Evolutionary conservation across 2,797 vertebrate genomes (phyloP).

Genomic region (Hemitrygon akajei): DNA sequence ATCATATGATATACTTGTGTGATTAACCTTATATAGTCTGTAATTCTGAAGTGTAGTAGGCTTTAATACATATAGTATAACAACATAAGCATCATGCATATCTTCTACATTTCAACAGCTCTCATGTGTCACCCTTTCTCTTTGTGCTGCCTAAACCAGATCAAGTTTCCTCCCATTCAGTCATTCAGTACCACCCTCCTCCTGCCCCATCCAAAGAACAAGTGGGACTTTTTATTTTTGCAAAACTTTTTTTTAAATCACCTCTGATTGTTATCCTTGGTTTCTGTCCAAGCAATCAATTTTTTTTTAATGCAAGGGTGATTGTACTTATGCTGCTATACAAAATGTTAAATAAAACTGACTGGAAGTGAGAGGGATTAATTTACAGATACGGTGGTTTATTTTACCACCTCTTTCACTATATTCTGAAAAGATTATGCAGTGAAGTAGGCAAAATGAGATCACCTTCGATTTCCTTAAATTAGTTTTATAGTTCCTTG

Average conservation of each 20-base stretch:
- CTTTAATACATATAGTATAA: background rate
- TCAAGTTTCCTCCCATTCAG: slow-evolving; percentile 26
- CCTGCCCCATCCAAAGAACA: background rate
- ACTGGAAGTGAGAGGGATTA: background rate
- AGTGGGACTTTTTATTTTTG: slow-evolving; percentile 28
- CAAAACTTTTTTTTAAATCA: background rate
- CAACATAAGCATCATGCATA: background rate
- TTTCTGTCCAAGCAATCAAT: slow-evolving; percentile 29
- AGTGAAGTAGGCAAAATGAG: background rate
- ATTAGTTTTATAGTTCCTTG: background rate
- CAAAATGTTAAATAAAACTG: slow-evolving; percentile 27
- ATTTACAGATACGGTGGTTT: slow-evolving; percentile 3
- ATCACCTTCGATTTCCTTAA: background rate
- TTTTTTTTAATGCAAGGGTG: slow-evolving; percentile 15
- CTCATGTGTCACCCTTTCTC: background rate
- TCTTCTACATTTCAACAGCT: background rate
- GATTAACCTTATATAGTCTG: background rate
- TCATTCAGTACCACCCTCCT: slow-evolving; percentile 22
- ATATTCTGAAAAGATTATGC: background rate
- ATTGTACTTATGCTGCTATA: background rate
- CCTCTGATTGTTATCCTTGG: slow-evolving; percentile 14
- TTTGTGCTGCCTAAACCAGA: slow-evolving; percentile 15
- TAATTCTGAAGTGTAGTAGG: background rate
- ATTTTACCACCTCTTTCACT: slow-evolving; percentile 10
- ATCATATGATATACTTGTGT: background rate